Conservation (phyloP, 2,113 vertebrate species). For the Ageneiosus marmoratus region DNA sequence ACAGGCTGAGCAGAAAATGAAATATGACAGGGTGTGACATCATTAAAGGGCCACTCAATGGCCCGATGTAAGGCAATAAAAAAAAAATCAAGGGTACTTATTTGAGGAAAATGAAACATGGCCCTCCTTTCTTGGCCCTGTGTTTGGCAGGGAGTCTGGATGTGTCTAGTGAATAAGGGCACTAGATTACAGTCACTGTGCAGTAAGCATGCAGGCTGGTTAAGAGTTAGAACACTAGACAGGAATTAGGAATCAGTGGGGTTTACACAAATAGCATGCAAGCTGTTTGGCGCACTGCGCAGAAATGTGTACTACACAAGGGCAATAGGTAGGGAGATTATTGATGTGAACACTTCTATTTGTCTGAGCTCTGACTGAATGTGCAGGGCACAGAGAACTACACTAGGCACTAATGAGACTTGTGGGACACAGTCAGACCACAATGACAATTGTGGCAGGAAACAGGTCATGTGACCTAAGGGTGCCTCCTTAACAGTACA, state of each 20-base stretch:
- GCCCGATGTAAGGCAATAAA: slow-evolving; percentile 32
- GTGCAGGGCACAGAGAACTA: not conserved
- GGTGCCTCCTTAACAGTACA: slow-evolving; percentile 70
- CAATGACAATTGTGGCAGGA: not conserved
- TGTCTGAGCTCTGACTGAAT: not conserved
- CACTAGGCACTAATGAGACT: not conserved
- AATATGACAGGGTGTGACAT: slow-evolving; percentile 50
- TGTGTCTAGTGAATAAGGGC: slow-evolving; percentile 9
- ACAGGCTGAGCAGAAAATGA: not conserved
- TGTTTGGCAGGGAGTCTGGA: not conserved
- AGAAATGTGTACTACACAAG: not conserved
- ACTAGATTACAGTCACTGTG: not conserved
- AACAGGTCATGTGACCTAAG: slow-evolving; percentile 48
- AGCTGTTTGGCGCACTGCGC: not conserved
- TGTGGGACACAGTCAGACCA: slow-evolving; percentile 34
- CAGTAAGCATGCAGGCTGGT: slow-evolving; percentile 19
- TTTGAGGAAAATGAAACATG: not conserved
- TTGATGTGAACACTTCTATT: not conserved
- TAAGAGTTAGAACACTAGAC: not conserved
- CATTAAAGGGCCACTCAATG: slow-evolving; percentile 37
- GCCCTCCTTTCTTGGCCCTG: not conserved
- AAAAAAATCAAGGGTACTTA: not conserved
- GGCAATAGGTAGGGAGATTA: not conserved
- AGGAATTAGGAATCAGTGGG: not conserved
- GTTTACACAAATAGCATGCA: slow-evolving; percentile 1